These are phyloP conservation scores for Orchestes rusci DNA, from an alignment of 2,888 invertebrate genomes.

Conservation along the genomic window DNA sequence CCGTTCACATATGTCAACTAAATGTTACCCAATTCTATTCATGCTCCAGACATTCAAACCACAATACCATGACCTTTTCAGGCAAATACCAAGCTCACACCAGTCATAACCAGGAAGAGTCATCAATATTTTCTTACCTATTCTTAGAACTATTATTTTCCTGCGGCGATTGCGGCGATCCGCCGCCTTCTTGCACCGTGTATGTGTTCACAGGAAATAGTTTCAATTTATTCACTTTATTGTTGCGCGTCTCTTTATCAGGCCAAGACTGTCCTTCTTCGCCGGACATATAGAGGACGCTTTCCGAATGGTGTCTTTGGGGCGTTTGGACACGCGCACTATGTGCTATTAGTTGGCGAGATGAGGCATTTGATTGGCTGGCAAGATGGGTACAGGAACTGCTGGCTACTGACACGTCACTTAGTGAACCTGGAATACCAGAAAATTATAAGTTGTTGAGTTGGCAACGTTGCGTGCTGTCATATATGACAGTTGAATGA, in stretches of 20 bases:
- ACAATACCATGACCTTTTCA: too few species aligned
- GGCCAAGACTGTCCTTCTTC: constrained; percentile 38
- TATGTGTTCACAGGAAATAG: constrained; percentile 66
- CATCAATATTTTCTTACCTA: too few species aligned
- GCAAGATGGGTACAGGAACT: constrained; percentile 46
- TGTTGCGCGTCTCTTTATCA: constrained; percentile 40
- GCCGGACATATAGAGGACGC: constrained; percentile 60
- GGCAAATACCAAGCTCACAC: too few species aligned
- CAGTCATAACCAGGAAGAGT: too few species aligned
- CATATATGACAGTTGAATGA: too few species aligned
- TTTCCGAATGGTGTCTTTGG: constrained; percentile 70
- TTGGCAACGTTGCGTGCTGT: neutral
- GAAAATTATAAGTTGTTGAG: neutral
- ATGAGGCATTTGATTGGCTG: constrained; percentile 45
- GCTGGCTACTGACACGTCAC: constrained; percentile 61
- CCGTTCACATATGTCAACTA: too few species aligned
- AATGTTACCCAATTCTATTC: too few species aligned
- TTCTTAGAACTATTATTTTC: constrained; percentile 27
- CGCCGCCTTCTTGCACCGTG: constrained; percentile 49
- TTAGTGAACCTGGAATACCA: constrained; percentile 53
- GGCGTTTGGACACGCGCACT: constrained; percentile 71
- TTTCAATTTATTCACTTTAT: constrained; percentile 49
- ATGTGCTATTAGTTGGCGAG: constrained; percentile 61
- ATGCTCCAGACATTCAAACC: too few species aligned
- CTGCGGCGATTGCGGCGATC: too few species aligned